Evolutionary conservation across 2,888 invertebrate genomes (phyloP).

Genomic region (Leptinotarsa tumamoca): DNA sequence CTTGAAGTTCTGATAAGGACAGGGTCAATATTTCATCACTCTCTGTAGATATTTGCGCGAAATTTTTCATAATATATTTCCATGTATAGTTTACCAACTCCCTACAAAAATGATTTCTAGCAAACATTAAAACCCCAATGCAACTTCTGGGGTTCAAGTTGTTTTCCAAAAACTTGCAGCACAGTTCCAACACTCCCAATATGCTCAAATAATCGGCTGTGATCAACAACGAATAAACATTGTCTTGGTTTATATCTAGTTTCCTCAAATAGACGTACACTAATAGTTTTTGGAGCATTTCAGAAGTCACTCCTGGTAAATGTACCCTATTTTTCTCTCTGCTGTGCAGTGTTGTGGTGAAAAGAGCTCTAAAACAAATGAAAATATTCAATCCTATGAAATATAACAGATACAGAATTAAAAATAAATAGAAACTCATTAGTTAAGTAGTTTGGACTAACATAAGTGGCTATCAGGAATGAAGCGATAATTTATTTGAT

Average conservation of each 20-base stretch:
- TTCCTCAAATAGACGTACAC: conserved; percentile 88
- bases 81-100: conserved; percentile 75
- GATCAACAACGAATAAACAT: conserved; percentile 84
- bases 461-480: too few relatives aligned
- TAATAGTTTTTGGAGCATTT: conserved; percentile 82
- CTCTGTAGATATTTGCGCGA: conserved; percentile 77
- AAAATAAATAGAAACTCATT: too few relatives aligned
- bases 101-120: conserved; percentile 80
- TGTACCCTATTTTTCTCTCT: conserved; percentile 76
- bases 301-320: conserved; percentile 81
- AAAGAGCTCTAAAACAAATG: conserved; percentile 74
- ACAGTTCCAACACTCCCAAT: conserved; percentile 82
- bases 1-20: conserved; percentile 78
- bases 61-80: conserved; percentile 75
- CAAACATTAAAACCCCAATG: conserved; percentile 87
- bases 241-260: conserved; percentile 79
- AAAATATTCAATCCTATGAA: not conserved
- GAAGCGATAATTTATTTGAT: too few relatives aligned
- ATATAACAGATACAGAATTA: not conserved
- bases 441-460: too few relatives aligned
- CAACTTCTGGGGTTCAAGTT: conserved; percentile 83
- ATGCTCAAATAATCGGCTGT: conserved; percentile 92
- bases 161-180: conserved; percentile 80
- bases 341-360: conserved; percentile 84
- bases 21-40: conserved; percentile 82